Evolutionary conservation across 1,140 invertebrate species (phyloP).

Genomic region (Brachionus sp.): DNA sequence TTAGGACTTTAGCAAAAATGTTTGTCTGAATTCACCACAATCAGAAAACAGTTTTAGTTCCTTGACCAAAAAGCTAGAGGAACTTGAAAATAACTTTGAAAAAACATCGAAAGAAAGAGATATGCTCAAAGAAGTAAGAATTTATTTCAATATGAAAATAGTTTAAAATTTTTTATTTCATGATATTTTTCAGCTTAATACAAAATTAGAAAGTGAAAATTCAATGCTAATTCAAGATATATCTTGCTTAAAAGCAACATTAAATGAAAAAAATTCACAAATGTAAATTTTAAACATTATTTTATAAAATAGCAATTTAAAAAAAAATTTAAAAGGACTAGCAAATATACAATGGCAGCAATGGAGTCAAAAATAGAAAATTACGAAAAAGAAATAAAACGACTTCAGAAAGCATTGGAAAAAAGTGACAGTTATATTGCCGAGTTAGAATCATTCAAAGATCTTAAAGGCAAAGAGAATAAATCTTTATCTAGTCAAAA

Average conservation of each 20-base stretch:
- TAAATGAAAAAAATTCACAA: slow-evolving; percentile 39
- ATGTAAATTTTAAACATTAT: background rate
- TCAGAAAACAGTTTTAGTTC: background rate
- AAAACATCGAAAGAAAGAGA: background rate
- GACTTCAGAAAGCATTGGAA: slow-evolving; percentile 55
- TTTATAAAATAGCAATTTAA: background rate
- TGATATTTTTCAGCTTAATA: background rate
- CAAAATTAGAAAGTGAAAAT: slow-evolving; percentile 44
- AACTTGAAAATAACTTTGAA: background rate
- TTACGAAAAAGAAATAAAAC: slow-evolving; percentile 54
- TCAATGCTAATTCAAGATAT: slow-evolving; percentile 26
- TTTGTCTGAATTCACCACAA: background rate
- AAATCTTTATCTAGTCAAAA: background rate
- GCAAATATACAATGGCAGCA: slow-evolving; percentile 55
- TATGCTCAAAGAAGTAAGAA: background rate
- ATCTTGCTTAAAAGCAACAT: background rate
- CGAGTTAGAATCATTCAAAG: slow-evolving; percentile 51
- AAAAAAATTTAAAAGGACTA: slow-evolving; percentile 50
- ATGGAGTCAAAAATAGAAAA: slow-evolving; percentile 54
- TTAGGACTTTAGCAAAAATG: background rate
- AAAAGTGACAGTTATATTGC: slow-evolving; percentile 57
- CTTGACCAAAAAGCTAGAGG: background rate
- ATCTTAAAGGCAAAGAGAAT: slow-evolving; percentile 44
- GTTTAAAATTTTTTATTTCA: background rate
- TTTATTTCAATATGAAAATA: background rate